A percentile compares a stretch with the other conserved stretches of the same genome.
Evolutionary conservation across 2,113 vertebrate species (phyloP).

Genomic region (Pelecanus crispus): DNA sequence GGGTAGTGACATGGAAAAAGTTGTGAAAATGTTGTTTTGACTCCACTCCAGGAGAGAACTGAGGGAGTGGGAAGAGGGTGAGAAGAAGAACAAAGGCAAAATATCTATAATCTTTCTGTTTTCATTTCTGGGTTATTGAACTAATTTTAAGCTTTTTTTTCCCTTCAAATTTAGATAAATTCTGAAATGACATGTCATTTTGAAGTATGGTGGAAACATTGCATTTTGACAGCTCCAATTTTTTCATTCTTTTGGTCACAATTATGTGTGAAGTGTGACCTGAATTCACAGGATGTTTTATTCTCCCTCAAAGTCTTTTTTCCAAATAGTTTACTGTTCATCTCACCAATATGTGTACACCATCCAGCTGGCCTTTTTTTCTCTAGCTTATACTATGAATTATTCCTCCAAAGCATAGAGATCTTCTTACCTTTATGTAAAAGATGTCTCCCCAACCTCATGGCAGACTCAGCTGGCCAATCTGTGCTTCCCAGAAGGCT

Average conservation of each 20-base stretch:
- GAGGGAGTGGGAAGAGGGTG: not conserved
- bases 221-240: conserved; percentile 20
- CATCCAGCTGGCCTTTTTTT: not conserved
- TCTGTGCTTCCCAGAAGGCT: not conserved
- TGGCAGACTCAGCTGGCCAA: not conserved
- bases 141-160: not conserved
- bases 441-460: not conserved
- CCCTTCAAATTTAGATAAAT: conserved; percentile 31
- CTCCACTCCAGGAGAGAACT: not conserved
- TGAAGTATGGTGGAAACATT: conserved; percentile 7
- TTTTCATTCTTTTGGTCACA: conserved; percentile 35
- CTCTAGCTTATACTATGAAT: not conserved
- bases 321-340: not conserved
- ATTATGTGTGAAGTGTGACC: not conserved
- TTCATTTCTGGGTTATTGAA: conserved; percentile 31
- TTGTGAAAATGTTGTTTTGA: conserved; percentile 46
- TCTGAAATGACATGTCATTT: conserved; percentile 8
- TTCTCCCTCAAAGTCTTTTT: not conserved
- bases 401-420: not conserved
- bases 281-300: conserved; percentile 11
- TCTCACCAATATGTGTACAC: not conserved
- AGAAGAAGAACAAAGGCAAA: conserved; percentile 12
- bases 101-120: not conserved
- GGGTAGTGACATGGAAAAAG: conserved; percentile 31
- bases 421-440: not conserved